These are phyloP conservation scores for Lepus oiostolus DNA, from an alignment of 2,797 vertebrate genomes.

Conservation along the genomic window DNA sequence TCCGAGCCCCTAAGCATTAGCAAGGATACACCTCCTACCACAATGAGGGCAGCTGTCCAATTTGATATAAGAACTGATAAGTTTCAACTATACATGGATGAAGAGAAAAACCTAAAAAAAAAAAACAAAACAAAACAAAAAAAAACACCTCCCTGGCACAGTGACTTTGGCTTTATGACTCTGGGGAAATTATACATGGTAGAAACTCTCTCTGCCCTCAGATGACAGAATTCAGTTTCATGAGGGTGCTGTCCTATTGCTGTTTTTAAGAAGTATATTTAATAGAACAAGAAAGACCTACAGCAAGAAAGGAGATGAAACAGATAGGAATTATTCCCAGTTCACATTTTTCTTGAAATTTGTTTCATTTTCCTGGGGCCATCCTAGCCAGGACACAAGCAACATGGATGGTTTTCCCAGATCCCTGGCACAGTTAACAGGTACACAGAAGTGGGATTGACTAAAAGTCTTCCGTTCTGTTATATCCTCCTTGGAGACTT, in stretches of 20 bases:
- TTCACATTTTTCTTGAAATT: not conserved
- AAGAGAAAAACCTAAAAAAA: not conserved
- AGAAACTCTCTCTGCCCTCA: not conserved
- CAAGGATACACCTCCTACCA: not conserved
- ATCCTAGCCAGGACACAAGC: not conserved
- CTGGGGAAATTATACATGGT: constrained; percentile 2
- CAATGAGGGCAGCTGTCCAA: not conserved
- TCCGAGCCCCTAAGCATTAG: not conserved
- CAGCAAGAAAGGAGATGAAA: not conserved
- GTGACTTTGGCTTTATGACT: not conserved
- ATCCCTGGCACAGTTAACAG: not conserved
- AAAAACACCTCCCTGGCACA: not conserved
- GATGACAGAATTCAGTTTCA: not conserved
- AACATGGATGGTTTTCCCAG: not conserved
- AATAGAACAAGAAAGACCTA: not conserved
- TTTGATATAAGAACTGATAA: not conserved
- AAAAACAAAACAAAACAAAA: too few relatives aligned
- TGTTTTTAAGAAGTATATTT: not conserved
- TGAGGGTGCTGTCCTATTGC: not conserved
- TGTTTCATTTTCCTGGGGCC: not conserved
- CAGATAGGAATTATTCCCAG: not conserved
- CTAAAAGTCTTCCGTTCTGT: not conserved
- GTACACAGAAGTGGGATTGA: not conserved
- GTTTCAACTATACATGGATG: not conserved
- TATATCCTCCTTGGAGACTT: not conserved